Evolutionary conservation across 2,113 vertebrate species (phyloP).

Genomic region (Nyctereutes procyonoides): DNA sequence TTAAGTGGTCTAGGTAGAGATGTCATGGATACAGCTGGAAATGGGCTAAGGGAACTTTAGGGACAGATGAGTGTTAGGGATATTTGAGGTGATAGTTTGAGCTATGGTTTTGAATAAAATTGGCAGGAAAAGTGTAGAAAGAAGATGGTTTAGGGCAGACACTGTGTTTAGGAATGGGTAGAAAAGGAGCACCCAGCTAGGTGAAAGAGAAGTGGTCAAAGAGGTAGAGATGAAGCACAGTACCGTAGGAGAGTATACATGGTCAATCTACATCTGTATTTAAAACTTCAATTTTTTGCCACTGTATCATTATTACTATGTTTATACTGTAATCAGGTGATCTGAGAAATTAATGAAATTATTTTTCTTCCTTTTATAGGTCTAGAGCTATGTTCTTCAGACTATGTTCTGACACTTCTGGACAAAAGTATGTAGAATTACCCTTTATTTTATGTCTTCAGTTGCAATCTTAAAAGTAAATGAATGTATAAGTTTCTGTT

Average conservation of each 20-base stretch:
- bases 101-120: not conserved
- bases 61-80: not conserved
- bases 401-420: not conserved
- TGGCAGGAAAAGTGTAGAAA: not conserved
- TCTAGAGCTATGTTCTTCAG: not conserved
- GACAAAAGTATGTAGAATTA: not conserved
- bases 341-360: not conserved
- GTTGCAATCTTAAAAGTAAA: slow-evolving; percentile 48
- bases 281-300: not conserved
- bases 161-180: not conserved
- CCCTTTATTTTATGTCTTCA: slow-evolving; percentile 14
- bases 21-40: not conserved
- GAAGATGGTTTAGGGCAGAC: not conserved
- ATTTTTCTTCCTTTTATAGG: not conserved
- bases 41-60: not conserved
- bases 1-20: not conserved
- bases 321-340: not conserved
- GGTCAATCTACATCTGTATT: not conserved
- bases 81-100: not conserved
- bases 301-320: not conserved
- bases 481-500: slow-evolving; percentile 30
- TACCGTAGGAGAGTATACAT: not conserved
- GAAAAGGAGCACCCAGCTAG: not conserved
- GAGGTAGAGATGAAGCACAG: not conserved
- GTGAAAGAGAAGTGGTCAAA: not conserved